Percentiles rank a stretch among this genome's conserved stretches.
phyloP scores from a whole-genome alignment of 1,140 invertebrate genomes.

The Ostrea edulis region DNA sequence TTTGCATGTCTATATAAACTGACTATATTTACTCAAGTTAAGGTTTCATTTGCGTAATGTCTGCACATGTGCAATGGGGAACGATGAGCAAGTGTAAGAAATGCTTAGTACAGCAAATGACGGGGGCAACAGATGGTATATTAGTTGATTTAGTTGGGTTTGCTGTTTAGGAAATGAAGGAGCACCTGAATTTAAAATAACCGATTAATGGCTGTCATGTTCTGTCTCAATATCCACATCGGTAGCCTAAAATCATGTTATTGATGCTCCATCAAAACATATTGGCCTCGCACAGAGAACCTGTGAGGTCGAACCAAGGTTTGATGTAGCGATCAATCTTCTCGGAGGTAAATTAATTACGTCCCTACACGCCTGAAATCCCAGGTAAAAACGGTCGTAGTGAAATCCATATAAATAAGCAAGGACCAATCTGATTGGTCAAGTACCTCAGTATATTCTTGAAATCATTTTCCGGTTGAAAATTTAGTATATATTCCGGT shows the following conservation, averaged over 20 bases:
- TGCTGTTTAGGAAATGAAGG: too few species aligned
- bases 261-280: background rate
- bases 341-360: constrained; percentile 26
- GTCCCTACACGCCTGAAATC: background rate
- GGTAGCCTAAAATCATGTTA: background rate
- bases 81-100: background rate
- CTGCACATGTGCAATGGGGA: background rate
- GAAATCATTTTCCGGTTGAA: too few species aligned
- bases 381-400: background rate
- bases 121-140: too few species aligned
- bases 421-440: background rate
- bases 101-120: background rate
- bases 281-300: background rate
- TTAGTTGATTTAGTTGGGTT: too few species aligned
- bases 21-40: constrained; percentile 20
- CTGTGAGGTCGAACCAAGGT: background rate
- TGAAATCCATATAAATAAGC: background rate
- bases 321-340: constrained; percentile 28
- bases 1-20: background rate
- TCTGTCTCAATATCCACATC: background rate
- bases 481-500: background rate
- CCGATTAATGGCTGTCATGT: background rate
- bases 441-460: background rate
- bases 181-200: background rate
- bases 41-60: constrained; percentile 16